phyloP scores from a whole-genome alignment of 2,797 vertebrate genomes.

The Orestias chungarensis region DNA sequence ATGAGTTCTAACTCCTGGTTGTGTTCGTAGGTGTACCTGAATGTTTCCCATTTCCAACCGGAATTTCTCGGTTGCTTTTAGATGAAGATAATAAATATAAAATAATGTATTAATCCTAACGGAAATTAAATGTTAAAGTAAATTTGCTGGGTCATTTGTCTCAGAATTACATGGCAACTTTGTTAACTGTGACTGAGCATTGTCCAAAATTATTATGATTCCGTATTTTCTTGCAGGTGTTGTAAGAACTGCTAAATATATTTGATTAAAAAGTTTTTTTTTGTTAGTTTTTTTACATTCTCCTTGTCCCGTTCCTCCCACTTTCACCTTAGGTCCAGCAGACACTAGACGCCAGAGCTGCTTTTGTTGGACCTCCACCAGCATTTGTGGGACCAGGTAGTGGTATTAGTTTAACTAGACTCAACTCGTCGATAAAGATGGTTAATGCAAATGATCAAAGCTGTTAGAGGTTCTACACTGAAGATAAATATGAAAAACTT shows the following conservation, averaged over 20 bases:
- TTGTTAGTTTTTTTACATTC: too few species aligned
- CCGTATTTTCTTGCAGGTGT: not conserved
- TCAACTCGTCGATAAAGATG: not conserved
- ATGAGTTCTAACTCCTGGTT: too few species aligned
- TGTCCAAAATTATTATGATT: not conserved
- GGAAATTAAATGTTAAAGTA: too few species aligned
- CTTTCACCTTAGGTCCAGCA: constrained; percentile 85
- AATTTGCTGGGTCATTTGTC: not conserved
- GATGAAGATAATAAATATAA: too few species aligned
- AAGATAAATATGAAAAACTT: not conserved
- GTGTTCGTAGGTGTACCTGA: too few species aligned
- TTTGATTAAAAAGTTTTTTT: too few species aligned
- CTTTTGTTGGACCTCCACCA: constrained; percentile 84
- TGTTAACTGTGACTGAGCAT: not conserved
- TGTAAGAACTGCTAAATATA: not conserved
- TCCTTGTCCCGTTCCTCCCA: not conserved
- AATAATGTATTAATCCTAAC: too few species aligned
- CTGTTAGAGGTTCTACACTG: not conserved
- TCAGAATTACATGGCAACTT: not conserved
- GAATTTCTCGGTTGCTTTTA: too few species aligned
- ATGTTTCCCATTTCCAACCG: too few species aligned
- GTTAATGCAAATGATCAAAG: not conserved
- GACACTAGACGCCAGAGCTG: constrained; percentile 89
- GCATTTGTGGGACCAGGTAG: constrained; percentile 86
- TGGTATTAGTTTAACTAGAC: not conserved